phyloP scores from a whole-genome alignment of 2,888 invertebrate species.

The Coleophora deauratella region DNA sequence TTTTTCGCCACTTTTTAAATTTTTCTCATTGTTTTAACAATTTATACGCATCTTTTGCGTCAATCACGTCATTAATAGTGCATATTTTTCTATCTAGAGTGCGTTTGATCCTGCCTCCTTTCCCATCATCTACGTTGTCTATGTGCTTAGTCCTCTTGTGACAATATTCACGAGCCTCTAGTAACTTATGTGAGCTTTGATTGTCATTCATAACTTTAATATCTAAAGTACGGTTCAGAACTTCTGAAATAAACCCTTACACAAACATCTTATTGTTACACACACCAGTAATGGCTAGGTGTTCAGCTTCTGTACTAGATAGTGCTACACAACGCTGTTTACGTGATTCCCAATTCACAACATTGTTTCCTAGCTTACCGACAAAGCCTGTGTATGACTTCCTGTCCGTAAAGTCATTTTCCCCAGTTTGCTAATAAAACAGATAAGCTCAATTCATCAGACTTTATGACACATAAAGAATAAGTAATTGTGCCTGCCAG shows the following conservation, averaged over 20 bases:
- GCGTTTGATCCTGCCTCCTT: slow-evolving; percentile 11
- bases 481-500: slow-evolving; percentile 10
- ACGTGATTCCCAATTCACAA: slow-evolving; percentile 14
- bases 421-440: slow-evolving; percentile 12
- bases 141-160: slow-evolving; percentile 14
- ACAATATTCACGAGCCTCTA: slow-evolving; percentile 10
- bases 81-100: slow-evolving; percentile 2
- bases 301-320: slow-evolving; percentile 19
- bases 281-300: slow-evolving; percentile 12
- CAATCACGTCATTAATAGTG: background rate
- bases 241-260: background rate
- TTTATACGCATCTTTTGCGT: slow-evolving; percentile 1
- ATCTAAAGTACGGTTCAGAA: background rate
- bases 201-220: slow-evolving; percentile 8
- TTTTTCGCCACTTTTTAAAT: slow-evolving; percentile 2
- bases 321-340: slow-evolving; percentile 16
- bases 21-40: slow-evolving; percentile 3
- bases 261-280: slow-evolving; percentile 13
- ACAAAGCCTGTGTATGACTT: slow-evolving; percentile 18
- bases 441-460: background rate
- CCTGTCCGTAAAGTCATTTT: slow-evolving; percentile 11
- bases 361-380: slow-evolving; percentile 6
- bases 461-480: slow-evolving; percentile 8
- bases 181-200: slow-evolving; percentile 11
- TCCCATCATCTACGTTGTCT: slow-evolving; percentile 15